Base-by-base conservation (phyloP, 2,888 invertebrate species). In the Vesta saturnalis region DNA sequence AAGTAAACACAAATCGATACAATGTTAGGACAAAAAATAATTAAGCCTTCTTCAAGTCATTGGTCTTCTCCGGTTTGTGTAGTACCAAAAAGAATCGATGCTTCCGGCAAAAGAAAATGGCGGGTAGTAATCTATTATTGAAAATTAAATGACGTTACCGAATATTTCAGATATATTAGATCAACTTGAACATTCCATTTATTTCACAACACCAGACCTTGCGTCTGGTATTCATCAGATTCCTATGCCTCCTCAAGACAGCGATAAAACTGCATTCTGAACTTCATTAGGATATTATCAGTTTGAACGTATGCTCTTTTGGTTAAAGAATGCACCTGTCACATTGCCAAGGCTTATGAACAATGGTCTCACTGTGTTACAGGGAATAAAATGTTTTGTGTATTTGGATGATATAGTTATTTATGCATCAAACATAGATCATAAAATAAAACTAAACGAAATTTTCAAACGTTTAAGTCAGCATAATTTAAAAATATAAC, bases 161-260 rank as follows among this genome's bases (percentile, higher is more conserved):
- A 74, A 73, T 39, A 73, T 77, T 8, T 47, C 55, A 5, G 71
- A 75, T 14, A 76, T 76, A 46, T 21, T 77, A 47, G 72, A 72
- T 47, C 68, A 73, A 60, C 49, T 77, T 54, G 77, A 78, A 43
- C 69, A 74, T 43, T 69, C 77, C 0, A 72, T 67, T 35, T 80
- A 77, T 58, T 81, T 80, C 47, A 74, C 78, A 1, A 78, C 76
- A 0, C 39, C 81, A 39, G 80, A 81, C 71, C 47, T 81, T 1
- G 79, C 79, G 1, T 73, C 72, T 6, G 80, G 78, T 0, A 81
- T 76, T 68, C 79, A 81, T 59, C 79, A 81, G 70, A 76, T 80
- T 6, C 21, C 61, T 18, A 71, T 80, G 60, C 22, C 72, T 2
- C 54, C 70, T 2, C 49, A 70, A 57, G 77, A 79, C 49, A 58